Conservation (phyloP, 2,797 vertebrate species). For the Coendou prehensilis region DNA sequence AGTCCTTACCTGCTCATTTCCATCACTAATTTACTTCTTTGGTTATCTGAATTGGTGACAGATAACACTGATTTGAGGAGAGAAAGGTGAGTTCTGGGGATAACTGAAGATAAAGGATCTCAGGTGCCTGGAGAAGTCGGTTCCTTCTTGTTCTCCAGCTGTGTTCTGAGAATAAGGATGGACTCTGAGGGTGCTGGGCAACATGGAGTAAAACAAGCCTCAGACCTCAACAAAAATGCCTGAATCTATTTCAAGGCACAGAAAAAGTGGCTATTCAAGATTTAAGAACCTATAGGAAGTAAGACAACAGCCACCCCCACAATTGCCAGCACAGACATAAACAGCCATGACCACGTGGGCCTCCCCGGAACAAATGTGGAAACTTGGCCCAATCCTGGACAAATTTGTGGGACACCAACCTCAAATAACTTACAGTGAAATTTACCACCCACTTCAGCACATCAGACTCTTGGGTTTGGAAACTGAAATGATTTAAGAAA, state of each 20-base stretch:
- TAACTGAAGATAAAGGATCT: background rate
- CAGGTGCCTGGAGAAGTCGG: background rate
- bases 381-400: background rate
- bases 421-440: background rate
- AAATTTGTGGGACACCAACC: background rate
- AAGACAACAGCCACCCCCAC: background rate
- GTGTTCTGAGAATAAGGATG: background rate
- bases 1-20: background rate
- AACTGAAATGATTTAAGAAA: conserved; percentile 22
- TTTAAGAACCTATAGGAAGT: background rate
- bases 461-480: background rate
- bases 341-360: no score
- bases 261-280: background rate
- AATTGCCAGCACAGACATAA: background rate
- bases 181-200: background rate
- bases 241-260: background rate
- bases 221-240: background rate
- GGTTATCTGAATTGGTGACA: background rate
- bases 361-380: background rate
- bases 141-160: background rate
- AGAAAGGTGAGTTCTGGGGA: background rate
- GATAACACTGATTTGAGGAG: background rate
- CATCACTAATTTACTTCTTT: background rate
- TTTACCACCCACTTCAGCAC: background rate
- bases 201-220: background rate